phyloP scores from a whole-genome alignment of 2,888 invertebrate genomes.

The Pemphredon lugubris region DNA sequence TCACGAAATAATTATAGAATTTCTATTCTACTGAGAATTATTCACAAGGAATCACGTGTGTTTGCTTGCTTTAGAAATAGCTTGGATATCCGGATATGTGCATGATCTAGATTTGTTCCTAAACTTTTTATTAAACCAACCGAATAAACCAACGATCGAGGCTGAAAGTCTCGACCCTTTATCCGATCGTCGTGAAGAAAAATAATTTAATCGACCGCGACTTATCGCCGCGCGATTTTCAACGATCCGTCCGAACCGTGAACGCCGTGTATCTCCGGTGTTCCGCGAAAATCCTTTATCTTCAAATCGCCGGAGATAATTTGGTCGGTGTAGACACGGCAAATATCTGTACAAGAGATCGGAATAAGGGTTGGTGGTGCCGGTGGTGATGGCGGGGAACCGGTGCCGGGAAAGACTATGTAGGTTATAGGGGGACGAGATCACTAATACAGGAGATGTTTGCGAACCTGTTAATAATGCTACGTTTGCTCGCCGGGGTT shows the following conservation, averaged over 20 bases:
- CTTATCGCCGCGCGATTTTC: conserved; percentile 47
- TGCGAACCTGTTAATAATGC: conserved; percentile 80
- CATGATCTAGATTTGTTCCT: no score
- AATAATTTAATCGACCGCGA: no score
- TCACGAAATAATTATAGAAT: no score
- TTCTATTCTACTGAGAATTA: no score
- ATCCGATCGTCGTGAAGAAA: no score
- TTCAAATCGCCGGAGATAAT: conserved; percentile 77
- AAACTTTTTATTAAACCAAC: no score
- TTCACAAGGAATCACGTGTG: no score
- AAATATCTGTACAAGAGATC: conserved; percentile 79
- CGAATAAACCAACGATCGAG: no score
- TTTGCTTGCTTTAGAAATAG: no score
- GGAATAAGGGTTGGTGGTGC: conserved; percentile 71
- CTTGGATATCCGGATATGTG: no score
- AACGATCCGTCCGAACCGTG: conserved; percentile 30
- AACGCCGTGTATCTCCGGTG: conserved; percentile 25
- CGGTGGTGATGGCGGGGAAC: conserved; percentile 50
- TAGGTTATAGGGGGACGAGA: conserved; percentile 73
- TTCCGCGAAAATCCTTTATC: conserved; percentile 75
- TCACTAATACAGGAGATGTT: conserved; percentile 78
- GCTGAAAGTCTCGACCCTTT: no score
- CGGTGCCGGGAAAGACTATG: conserved; percentile 71
- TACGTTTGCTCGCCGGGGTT: conserved; percentile 77
- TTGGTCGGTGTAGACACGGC: conserved; percentile 77